A percentile compares a stretch with the other conserved stretches of the same genome.
phyloP scores from a whole-genome alignment of 92 coral and sea anemone species.

The Bergia puertoricense region DNA sequence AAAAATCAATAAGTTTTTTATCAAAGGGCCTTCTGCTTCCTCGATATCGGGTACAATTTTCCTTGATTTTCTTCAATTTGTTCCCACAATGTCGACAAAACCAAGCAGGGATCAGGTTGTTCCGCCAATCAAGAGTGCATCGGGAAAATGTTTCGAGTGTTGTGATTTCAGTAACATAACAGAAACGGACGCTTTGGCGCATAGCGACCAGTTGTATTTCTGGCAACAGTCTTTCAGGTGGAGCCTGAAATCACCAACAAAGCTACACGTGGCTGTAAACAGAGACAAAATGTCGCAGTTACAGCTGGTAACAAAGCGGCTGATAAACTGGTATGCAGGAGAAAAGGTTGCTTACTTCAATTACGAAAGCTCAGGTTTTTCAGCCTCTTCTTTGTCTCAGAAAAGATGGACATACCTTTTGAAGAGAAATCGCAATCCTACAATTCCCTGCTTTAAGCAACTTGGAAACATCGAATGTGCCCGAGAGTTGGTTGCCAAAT shows the following conservation, averaged over 20 bases:
- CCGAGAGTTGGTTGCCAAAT: constrained; percentile 1
- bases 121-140: constrained; percentile 38
- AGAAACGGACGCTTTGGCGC: constrained; percentile 36
- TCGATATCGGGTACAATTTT: not conserved
- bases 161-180: constrained; percentile 30
- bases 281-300: constrained; percentile 15
- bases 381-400: constrained; percentile 5
- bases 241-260: not conserved
- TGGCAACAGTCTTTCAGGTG: constrained; percentile 51
- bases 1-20: constrained; percentile 18
- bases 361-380: not conserved
- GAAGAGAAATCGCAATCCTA: not conserved
- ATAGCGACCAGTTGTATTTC: constrained; percentile 17
- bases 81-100: constrained; percentile 1
- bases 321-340: constrained; percentile 38
- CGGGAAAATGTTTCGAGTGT: constrained; percentile 23
- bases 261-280: not conserved
- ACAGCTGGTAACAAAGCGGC: constrained; percentile 10
- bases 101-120: constrained; percentile 31
- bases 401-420: constrained; percentile 4
- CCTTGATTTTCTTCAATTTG: constrained; percentile 35
- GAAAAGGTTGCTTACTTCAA: constrained; percentile 15
- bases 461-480: constrained; percentile 34
- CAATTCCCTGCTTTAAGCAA: not conserved
- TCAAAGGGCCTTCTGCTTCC: constrained; percentile 11